Conservation (phyloP, 1,140 invertebrate species). For the Aethina tumida region DNA sequence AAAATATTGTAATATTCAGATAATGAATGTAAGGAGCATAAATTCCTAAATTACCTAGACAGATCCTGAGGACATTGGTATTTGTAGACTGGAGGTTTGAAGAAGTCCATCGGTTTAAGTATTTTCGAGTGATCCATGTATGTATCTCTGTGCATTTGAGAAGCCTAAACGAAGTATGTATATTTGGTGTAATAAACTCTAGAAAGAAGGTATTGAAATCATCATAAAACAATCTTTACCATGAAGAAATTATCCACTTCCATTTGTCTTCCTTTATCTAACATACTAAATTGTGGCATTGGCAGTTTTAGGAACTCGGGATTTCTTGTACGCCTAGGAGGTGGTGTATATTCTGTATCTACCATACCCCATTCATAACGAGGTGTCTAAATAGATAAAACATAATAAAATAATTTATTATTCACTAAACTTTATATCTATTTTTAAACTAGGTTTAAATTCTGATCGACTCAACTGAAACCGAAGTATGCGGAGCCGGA, state of each 20-base stretch:
- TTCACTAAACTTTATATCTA: too few species aligned
- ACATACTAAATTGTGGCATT: slow-evolving; percentile 36
- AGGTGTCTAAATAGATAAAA: slow-evolving; percentile 21
- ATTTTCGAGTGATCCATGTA: slow-evolving; percentile 43
- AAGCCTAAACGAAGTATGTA: slow-evolving; percentile 34
- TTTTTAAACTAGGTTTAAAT: too few species aligned
- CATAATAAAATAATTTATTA: too few species aligned
- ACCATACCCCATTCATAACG: slow-evolving; percentile 36
- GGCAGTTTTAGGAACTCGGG: slow-evolving; percentile 21
- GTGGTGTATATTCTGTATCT: slow-evolving; percentile 35
- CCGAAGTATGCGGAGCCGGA: slow-evolving; percentile 6
- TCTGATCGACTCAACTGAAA: not conserved
- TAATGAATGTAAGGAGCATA: slow-evolving; percentile 4
- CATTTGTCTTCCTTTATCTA: slow-evolving; percentile 38
- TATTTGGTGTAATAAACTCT: not conserved
- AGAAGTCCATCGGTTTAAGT: slow-evolving; percentile 43
- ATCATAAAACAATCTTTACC: slow-evolving; percentile 24
- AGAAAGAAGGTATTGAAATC: slow-evolving; percentile 4
- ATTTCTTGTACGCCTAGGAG: slow-evolving; percentile 36
- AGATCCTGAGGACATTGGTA: slow-evolving; percentile 43
- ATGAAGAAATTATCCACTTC: slow-evolving; percentile 45
- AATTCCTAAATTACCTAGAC: slow-evolving; percentile 35
- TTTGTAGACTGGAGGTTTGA: slow-evolving; percentile 38
- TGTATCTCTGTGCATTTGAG: slow-evolving; percentile 45
- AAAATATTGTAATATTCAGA: slow-evolving; percentile 16